Evolutionary conservation across 2,888 invertebrate genomes (phyloP), one percentile per base, ranked within the genome.

Genomic region (Rhagonycha fulva): DNA sequence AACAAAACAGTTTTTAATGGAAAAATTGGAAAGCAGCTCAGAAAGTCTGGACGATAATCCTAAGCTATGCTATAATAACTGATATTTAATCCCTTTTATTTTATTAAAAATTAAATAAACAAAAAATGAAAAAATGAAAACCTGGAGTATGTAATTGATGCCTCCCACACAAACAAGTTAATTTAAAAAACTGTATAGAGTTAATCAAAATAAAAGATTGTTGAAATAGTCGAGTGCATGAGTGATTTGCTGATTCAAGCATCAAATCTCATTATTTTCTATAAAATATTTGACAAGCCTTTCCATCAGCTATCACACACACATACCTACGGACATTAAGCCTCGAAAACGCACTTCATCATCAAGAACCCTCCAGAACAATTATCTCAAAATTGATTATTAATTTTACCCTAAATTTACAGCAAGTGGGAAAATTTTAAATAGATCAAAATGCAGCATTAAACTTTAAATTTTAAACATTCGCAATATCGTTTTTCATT

Each of bases 301-400:
- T 74, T 71, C 72, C 66, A 62, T 76, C 76, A 76, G 76, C 66
- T 62, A 47, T 71, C 32, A 76, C 62, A 66, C 76, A 32, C 32
- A 32, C 32, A 32, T 32, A 32, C 32, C 32, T 32, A 32, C 32
- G 32, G 32, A 32, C 32, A 5, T 32, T 32, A 32, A 32, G 32
- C 32, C n/a, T 32, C 32, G 32, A 32, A 32, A 32, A 32, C 32
- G 32, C 32, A 32, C 32, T 32, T 32, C n/a, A 32, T 12, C 32
- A 32, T 32, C 12, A 32, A 32, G 32, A 32, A 32, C 32, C 32
- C 32, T 32, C 32, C n/a, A 32, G 12, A 32, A 32, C 32, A 32
- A 32, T 32, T 32, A 32, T n/a, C 32, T 32, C 32, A 32, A 32
- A 32, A 32, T 32, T 32, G 32, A 32, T 32, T 32, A 32, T 32